Conservation (phyloP, 2,113 vertebrate species). For the Ceuthmochares aereus region DNA sequence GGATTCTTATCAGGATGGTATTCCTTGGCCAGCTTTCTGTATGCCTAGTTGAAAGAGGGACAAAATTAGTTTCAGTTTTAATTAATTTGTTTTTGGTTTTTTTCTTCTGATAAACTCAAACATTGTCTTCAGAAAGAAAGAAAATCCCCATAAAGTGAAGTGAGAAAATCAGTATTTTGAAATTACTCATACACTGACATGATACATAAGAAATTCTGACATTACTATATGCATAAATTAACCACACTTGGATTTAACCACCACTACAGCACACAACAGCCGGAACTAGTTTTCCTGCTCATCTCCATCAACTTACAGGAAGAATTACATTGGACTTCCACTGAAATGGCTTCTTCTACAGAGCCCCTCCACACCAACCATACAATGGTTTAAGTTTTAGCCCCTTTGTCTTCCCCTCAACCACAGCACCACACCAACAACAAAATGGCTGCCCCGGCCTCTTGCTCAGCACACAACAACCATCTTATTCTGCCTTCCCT, state of each 20-base stretch:
- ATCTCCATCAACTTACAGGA: not conserved
- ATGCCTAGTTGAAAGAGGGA: conserved; percentile 82
- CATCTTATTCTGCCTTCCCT: not conserved
- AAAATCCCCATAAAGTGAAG: not conserved
- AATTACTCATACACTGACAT: not conserved
- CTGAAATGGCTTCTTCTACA: not conserved
- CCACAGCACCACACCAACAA: not conserved
- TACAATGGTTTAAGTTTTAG: not conserved
- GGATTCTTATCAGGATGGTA: conserved; percentile 99
- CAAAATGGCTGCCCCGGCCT: conserved; percentile 57
- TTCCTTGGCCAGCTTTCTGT: conserved; percentile 97
- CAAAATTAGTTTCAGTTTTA: not conserved
- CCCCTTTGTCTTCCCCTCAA: not conserved
- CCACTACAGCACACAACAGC: not conserved
- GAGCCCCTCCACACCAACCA: not conserved
- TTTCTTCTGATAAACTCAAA: not conserved
- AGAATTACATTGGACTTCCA: not conserved
- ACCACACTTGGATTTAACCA: not conserved
- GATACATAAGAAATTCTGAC: not conserved
- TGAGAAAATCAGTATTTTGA: not conserved
- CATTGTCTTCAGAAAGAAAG: not conserved
- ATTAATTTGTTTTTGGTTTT: not conserved
- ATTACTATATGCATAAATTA: not conserved
- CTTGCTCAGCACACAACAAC: not conserved
- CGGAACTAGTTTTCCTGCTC: not conserved